Base-by-base conservation (phyloP, 2,113 vertebrate genomes). In the Gavia stellata region DNA sequence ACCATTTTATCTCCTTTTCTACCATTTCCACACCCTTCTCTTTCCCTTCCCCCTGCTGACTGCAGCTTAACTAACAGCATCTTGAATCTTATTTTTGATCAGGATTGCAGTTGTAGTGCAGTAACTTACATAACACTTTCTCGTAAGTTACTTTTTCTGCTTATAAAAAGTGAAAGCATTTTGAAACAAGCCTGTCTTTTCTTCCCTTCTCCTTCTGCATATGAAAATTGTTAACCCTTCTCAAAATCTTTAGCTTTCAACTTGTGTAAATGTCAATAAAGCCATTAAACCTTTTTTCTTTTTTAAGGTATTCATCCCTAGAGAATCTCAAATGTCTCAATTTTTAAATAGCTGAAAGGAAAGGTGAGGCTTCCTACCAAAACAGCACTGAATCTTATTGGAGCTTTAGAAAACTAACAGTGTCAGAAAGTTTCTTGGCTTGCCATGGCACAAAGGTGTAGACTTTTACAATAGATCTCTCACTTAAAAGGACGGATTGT, bases 11-110 rank as follows among this genome's bases (percentile, higher is more conserved):
- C 38, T 71, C 18, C 25, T 88, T 75, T 80, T 38, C 62, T 68
- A 25, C 23, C 17, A 8, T 91, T 91, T 87, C 74, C 21, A 49
- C 62, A 33, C 23, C 33, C 29, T 86, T 67, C 10, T n/a, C 12
- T 56, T 83, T 84, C 45, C 38, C n/a, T 49, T 29, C 34, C 55
- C 56, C 23, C 38, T 55, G 10, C 85, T 83, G 55, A 70, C 38
- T 88, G 65, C 47, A 83, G 61, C 14, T 81, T 89, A 25, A n/a
- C 70, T 84, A 81, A 45, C n/a, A 73, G 12, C 55, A 52, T 86
- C 47, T 67, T 71, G 29, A 81, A 65, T 86, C 55, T 92, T 91
- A 86, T 93, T 96, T 96, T 96, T 96, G 50, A 72, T 92, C 72
- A 70, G 3, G 55, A 87, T 82, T 94, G 81, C 89, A 85, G 88